Percentiles rank a stretch among this genome's conserved stretches.
phyloP scores from a whole-genome alignment of 2,113 vertebrate species.

The Elaphurus davidianus region DNA sequence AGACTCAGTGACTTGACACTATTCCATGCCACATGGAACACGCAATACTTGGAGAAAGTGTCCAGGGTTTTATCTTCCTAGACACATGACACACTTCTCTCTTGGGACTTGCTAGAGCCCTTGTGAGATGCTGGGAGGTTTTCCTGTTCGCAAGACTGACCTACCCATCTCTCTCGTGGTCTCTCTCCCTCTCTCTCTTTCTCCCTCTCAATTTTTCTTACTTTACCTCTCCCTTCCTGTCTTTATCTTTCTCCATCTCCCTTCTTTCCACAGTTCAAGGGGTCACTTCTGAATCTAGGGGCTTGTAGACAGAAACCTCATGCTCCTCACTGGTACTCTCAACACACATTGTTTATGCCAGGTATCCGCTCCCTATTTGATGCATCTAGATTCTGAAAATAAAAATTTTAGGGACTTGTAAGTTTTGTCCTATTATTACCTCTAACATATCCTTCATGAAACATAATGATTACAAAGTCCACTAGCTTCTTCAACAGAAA shows the following conservation, averaged over 20 bases:
- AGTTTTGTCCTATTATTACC: background rate
- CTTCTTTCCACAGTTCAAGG: background rate
- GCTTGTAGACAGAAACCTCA: background rate
- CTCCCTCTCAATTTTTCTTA: background rate
- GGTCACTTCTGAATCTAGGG: background rate
- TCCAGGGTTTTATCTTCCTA: background rate
- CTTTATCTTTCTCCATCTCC: background rate
- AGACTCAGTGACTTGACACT: background rate
- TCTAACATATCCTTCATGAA: background rate
- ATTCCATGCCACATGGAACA: background rate
- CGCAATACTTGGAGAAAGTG: background rate
- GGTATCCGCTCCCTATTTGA: background rate
- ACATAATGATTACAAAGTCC: background rate
- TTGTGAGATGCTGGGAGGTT: background rate
- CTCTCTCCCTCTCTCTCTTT: background rate
- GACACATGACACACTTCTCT: background rate
- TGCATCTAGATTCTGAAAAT: background rate
- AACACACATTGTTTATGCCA: background rate
- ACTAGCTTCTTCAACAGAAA: background rate
- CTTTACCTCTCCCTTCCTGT: background rate
- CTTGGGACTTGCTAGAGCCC: background rate
- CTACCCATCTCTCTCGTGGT: background rate
- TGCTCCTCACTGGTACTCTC: background rate
- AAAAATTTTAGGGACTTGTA: background rate
- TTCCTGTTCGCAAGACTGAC: background rate